Percentiles rank a stretch among this genome's conserved stretches.
Evolutionary conservation across 1,140 invertebrate species (phyloP).

Genomic region (Caenorhabditis inopinata): DNA sequence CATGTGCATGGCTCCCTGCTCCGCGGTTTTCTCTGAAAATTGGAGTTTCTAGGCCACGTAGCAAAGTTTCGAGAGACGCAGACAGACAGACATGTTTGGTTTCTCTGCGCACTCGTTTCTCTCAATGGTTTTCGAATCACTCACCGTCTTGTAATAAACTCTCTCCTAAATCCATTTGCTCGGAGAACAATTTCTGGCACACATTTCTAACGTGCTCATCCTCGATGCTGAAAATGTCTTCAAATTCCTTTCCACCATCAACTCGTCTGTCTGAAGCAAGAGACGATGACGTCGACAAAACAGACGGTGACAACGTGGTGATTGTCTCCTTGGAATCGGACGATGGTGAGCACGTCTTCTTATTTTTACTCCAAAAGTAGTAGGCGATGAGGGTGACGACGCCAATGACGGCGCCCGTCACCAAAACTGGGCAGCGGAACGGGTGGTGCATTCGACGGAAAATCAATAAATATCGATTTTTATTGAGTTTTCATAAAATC

Average conservation of each 20-base stretch:
- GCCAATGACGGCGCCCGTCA: background rate
- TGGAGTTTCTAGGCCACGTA: too few species aligned
- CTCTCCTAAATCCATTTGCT: conserved; percentile 8
- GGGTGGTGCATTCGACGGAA: conserved; percentile 17
- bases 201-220: background rate
- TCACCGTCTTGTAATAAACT: background rate
- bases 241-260: background rate
- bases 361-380: background rate
- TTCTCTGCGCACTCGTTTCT: too few species aligned
- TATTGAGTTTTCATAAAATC: too few species aligned
- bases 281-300: too few species aligned
- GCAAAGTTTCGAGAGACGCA: too few species aligned
- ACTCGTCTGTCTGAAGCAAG: background rate
- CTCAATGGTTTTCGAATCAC: too few species aligned
- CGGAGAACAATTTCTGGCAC: background rate
- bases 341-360: too few species aligned
- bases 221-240: background rate
- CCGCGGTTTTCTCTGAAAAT: background rate
- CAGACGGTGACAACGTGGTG: background rate
- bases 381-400: background rate
- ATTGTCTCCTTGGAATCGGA: background rate
- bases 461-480: too few species aligned
- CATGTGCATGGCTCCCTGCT: background rate
- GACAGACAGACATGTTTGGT: too few species aligned
- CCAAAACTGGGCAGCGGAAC: background rate